phyloP scores from a whole-genome alignment of 2,888 invertebrate species.

The Phragmatobia fuliginosa region DNA sequence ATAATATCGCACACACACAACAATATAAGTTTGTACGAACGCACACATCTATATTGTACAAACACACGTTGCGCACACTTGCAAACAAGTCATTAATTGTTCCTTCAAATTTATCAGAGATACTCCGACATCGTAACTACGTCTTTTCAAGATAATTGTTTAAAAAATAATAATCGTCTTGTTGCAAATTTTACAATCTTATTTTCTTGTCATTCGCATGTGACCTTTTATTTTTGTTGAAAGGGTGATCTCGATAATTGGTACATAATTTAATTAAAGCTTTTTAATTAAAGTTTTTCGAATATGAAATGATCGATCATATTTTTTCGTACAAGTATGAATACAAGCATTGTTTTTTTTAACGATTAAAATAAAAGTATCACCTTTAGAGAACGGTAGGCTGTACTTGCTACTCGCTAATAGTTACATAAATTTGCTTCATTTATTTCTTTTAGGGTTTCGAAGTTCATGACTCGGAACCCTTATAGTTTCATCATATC shows the following conservation, averaged over 20 bases:
- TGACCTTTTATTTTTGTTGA: slow-evolving; percentile 56
- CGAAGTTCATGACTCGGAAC: too few species aligned
- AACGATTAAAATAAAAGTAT: background rate
- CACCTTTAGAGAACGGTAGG: background rate
- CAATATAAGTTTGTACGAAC: slow-evolving; percentile 42
- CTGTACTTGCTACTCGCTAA: too few species aligned
- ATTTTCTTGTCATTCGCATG: slow-evolving; percentile 66
- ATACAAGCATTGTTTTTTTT: too few species aligned
- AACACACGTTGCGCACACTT: slow-evolving; percentile 52
- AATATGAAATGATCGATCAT: background rate
- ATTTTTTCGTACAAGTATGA: background rate
- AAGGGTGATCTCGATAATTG: slow-evolving; percentile 36
- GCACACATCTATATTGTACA: slow-evolving; percentile 8
- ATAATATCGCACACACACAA: slow-evolving; percentile 43
- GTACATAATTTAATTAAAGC: slow-evolving; percentile 4
- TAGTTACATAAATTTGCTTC: too few species aligned
- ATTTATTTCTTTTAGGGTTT: too few species aligned
- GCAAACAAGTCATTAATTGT: slow-evolving; percentile 65
- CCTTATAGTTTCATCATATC: too few species aligned
- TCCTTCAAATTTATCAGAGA: slow-evolving; percentile 60
- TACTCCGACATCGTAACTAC: slow-evolving; percentile 51
- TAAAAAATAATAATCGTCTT: slow-evolving; percentile 36
- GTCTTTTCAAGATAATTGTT: slow-evolving; percentile 63
- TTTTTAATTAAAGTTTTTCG: background rate
- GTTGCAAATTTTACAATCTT: slow-evolving; percentile 63